Conservation (phyloP, 2,888 invertebrate genomes). For the Polymixis flavicincta region DNA sequence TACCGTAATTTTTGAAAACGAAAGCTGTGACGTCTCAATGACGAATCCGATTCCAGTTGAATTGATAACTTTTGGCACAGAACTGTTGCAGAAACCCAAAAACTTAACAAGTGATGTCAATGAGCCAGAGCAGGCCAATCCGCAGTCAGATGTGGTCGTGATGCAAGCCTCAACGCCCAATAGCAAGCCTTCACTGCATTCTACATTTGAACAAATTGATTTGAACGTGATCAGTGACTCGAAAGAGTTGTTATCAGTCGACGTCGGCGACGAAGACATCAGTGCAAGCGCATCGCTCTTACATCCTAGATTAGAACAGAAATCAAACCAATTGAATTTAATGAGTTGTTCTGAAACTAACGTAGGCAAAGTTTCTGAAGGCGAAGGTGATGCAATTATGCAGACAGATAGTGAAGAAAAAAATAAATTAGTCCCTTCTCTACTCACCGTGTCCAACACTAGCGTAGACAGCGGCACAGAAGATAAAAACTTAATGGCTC, state of each 20-base stretch:
- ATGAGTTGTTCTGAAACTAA: background rate
- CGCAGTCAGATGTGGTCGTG: constrained; percentile 59
- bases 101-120: background rate
- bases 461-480: constrained; percentile 55
- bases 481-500: constrained; percentile 61
- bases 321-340: constrained; percentile 30
- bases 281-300: constrained; percentile 27
- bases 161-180: constrained; percentile 56
- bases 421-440: constrained; percentile 39
- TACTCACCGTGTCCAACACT: constrained; percentile 75
- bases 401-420: constrained; percentile 16
- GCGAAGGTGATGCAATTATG: background rate
- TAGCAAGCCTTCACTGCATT: constrained; percentile 26
- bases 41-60: constrained; percentile 57
- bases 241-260: background rate
- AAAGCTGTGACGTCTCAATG: constrained; percentile 37
- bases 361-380: background rate
- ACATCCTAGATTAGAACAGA: constrained; percentile 42
- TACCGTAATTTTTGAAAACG: constrained; percentile 37
- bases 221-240: constrained; percentile 45
- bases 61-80: constrained; percentile 23
- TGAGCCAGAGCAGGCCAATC: constrained; percentile 22
- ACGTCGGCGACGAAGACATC: background rate
- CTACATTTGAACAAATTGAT: constrained; percentile 22
- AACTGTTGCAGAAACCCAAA: constrained; percentile 28